Conservation (phyloP, 2,797 vertebrate genomes). For the Geotrypetes seraphini region DNA sequence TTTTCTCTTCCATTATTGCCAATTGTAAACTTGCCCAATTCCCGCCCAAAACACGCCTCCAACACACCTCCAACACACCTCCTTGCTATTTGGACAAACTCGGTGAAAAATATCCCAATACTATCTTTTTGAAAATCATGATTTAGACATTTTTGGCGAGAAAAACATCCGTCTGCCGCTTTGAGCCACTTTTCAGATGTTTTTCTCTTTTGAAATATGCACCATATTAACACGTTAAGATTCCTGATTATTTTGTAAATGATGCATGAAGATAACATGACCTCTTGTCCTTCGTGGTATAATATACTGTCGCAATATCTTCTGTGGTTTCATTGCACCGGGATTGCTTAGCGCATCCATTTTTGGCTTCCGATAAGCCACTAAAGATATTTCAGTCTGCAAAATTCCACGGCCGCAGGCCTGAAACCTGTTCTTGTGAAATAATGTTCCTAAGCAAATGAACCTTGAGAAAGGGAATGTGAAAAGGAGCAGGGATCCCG, state of each 20-base stretch:
- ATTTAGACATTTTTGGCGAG: too few relatives aligned
- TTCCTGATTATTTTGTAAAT: not conserved
- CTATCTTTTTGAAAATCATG: too few relatives aligned
- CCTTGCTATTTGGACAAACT: too few relatives aligned
- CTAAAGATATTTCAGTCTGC: slow-evolving; percentile 27
- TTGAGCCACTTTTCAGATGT: too few relatives aligned
- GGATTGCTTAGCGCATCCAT: slow-evolving; percentile 17
- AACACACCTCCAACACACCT: too few relatives aligned
- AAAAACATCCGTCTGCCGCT: too few relatives aligned
- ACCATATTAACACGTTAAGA: too few relatives aligned
- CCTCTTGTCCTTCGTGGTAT: slow-evolving; percentile 8
- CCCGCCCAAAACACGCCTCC: too few relatives aligned
- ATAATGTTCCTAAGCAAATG: not conserved
- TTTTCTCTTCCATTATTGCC: too few relatives aligned
- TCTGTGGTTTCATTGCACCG: slow-evolving; percentile 29
- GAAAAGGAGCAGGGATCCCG: not conserved
- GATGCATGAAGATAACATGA: slow-evolving; percentile 13
- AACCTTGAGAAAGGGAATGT: not conserved
- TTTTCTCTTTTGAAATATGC: too few relatives aligned
- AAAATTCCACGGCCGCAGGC: not conserved
- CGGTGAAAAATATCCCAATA: too few relatives aligned
- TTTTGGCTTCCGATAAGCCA: slow-evolving; percentile 31
- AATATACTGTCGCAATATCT: slow-evolving; percentile 5
- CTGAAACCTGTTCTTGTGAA: not conserved
- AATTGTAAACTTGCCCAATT: too few relatives aligned